Evolutionary conservation across 2,797 vertebrate species (phyloP).

Genomic region (Esox lucius): DNA sequence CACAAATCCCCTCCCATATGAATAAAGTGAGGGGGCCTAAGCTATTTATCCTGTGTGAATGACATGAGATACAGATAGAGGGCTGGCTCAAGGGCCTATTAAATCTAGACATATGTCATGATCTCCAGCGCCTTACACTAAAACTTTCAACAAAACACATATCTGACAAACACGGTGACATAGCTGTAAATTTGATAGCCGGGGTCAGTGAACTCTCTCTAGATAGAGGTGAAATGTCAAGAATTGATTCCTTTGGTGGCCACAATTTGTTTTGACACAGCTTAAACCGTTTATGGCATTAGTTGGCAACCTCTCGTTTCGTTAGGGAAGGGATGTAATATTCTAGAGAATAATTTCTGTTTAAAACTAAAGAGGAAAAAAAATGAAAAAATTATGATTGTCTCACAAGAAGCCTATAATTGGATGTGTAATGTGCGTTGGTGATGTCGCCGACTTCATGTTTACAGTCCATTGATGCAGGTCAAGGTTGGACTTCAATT

Average conservation of each 20-base stretch:
- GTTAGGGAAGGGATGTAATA: not conserved
- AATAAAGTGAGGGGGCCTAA: slow-evolving; percentile 56
- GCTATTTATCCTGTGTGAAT: slow-evolving; percentile 61
- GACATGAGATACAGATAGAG: slow-evolving; percentile 59
- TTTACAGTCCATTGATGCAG: slow-evolving; percentile 18
- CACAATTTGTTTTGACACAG: slow-evolving; percentile 68
- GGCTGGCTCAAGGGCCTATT: slow-evolving; percentile 63
- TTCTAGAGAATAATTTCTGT: slow-evolving; percentile 22
- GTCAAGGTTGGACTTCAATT: slow-evolving; percentile 44
- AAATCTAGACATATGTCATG: slow-evolving; percentile 71
- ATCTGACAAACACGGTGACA: slow-evolving; percentile 66
- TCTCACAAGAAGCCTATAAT: slow-evolving; percentile 8
- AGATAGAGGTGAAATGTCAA: slow-evolving; percentile 76
- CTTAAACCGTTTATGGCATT: slow-evolving; percentile 57
- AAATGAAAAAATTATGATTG: not conserved
- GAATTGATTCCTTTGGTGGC: slow-evolving; percentile 71
- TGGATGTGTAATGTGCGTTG: not conserved
- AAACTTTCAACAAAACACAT: slow-evolving; percentile 67
- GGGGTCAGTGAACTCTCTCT: slow-evolving; percentile 68
- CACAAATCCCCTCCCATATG: slow-evolving; percentile 66
- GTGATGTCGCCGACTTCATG: not conserved
- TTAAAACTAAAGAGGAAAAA: slow-evolving; percentile 30
- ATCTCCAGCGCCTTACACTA: slow-evolving; percentile 64
- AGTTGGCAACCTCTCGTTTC: slow-evolving; percentile 30
- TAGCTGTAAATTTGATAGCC: slow-evolving; percentile 66